Percentiles rank a stretch among this genome's conserved stretches.
phyloP scores from a whole-genome alignment of 2,888 invertebrate species.

The Aphidius colemani region DNA sequence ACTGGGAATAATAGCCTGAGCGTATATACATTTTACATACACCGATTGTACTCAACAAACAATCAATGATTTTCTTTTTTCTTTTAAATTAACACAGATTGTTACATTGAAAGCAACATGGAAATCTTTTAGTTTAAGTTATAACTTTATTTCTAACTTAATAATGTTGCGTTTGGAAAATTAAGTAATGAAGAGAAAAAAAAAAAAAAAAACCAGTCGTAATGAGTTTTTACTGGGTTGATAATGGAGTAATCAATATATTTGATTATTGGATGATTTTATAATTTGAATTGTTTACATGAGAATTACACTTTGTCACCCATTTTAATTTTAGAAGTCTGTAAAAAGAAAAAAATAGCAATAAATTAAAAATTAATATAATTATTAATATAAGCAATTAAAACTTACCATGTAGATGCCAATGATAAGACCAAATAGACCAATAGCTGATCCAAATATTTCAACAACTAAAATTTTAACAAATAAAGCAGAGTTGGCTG shows the following conservation, averaged over 20 bases:
- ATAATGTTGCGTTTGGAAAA: not conserved
- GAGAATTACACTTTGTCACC: conserved; percentile 65
- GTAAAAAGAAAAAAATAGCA: conserved; percentile 32
- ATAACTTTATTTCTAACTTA: no score
- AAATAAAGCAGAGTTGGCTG: conserved; percentile 93
- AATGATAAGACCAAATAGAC: conserved; percentile 97
- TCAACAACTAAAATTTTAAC: conserved; percentile 98
- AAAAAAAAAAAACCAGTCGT: not conserved
- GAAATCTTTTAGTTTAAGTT: not conserved
- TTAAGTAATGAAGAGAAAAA: not conserved
- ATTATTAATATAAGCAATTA: conserved; percentile 1
- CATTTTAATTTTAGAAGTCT: conserved; percentile 79
- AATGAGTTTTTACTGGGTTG: no score
- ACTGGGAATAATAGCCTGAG: no score
- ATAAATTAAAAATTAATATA: conserved; percentile 8
- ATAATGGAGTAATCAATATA: not conserved
- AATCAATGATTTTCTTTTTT: no score
- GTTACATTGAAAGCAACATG: no score
- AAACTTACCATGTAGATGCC: conserved; percentile 84
- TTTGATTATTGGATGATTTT: not conserved
- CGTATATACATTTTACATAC: no score
- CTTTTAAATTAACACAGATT: no score
- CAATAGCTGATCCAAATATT: conserved; percentile 99
- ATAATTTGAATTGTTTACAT: not conserved
- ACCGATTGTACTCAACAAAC: no score